Conservation (phyloP, 2,888 invertebrate genomes). For the Tridacna gigas region DNA sequence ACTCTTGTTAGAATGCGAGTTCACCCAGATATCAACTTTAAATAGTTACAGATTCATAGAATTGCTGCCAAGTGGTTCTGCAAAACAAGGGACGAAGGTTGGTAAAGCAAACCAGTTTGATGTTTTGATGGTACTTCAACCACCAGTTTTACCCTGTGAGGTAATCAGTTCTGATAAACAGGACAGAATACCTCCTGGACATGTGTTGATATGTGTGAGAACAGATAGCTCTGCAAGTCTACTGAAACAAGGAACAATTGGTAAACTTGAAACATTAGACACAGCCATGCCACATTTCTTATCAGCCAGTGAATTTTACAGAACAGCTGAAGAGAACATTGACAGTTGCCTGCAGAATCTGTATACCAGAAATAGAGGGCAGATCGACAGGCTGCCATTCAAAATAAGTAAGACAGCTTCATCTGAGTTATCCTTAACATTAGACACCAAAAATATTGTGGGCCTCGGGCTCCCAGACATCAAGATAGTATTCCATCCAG, state of each 20-base stretch:
- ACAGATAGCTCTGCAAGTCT: background rate
- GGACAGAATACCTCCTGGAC: slow-evolving; percentile 70
- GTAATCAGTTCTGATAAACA: slow-evolving; percentile 54
- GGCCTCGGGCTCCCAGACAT: slow-evolving; percentile 75
- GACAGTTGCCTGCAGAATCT: slow-evolving; percentile 70
- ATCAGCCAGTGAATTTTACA: slow-evolving; percentile 64
- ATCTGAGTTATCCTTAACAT: slow-evolving; percentile 61
- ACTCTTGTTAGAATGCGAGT: slow-evolving; percentile 68
- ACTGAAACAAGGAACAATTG: slow-evolving; percentile 2
- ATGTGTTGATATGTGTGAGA: slow-evolving; percentile 65
- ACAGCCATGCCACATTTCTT: slow-evolving; percentile 37
- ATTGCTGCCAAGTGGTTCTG: slow-evolving; percentile 72
- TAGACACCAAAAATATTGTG: slow-evolving; percentile 73
- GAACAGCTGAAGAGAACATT: slow-evolving; percentile 63
- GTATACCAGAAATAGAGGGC: slow-evolving; percentile 65
- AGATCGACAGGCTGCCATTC: slow-evolving; percentile 74
- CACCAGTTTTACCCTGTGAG: slow-evolving; percentile 43
- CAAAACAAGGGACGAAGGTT: slow-evolving; percentile 66
- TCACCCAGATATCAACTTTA: slow-evolving; percentile 44
- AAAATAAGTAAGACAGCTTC: slow-evolving; percentile 66
- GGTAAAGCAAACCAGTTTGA: slow-evolving; percentile 71
- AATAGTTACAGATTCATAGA: slow-evolving; percentile 66
- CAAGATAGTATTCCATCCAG: slow-evolving; percentile 70
- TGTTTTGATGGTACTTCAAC: slow-evolving; percentile 70
- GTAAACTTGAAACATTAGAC: slow-evolving; percentile 2